These are phyloP conservation scores for Stenopsyche tienmushanensis DNA, from an alignment of 1,140 invertebrate genomes.

Conservation along the genomic window DNA sequence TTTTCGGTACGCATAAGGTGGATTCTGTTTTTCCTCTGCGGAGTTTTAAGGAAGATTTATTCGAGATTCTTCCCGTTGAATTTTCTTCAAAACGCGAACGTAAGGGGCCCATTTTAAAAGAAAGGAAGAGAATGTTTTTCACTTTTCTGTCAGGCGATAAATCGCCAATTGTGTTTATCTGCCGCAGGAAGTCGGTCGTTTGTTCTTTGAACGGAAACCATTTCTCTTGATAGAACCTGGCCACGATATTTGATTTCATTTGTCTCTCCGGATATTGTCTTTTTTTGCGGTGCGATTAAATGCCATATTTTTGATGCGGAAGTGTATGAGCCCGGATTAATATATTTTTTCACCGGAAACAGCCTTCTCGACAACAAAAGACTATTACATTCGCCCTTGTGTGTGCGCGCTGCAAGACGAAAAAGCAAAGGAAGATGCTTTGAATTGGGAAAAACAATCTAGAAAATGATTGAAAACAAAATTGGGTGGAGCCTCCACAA, in stretches of 20 bases:
- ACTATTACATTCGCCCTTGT: too few relatives aligned
- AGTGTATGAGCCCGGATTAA: too few relatives aligned
- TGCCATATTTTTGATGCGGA: too few relatives aligned
- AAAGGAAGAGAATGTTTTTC: constrained; percentile 7
- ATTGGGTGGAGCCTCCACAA: too few relatives aligned
- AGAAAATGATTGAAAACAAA: too few relatives aligned
- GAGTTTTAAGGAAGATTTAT: neutral
- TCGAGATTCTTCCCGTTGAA: neutral
- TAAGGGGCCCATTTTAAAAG: neutral
- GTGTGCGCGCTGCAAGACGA: too few relatives aligned
- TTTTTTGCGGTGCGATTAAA: neutral
- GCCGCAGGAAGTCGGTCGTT: constrained; percentile 20
- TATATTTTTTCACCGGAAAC: too few relatives aligned
- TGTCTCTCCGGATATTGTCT: neutral
- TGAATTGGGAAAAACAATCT: too few relatives aligned
- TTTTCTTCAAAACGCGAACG: neutral
- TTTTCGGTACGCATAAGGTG: neutral
- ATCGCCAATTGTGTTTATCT: constrained; percentile 20
- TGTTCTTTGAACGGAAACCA: constrained; percentile 13
- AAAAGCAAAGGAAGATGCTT: too few relatives aligned
- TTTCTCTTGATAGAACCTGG: constrained; percentile 18
- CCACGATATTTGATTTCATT: constrained; percentile 13
- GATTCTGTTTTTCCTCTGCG: neutral
- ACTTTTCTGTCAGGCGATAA: constrained; percentile 14
- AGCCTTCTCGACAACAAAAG: too few relatives aligned